A percentile compares a stretch with the other conserved stretches of the same genome.
These are phyloP conservation scores for Oeneis ivallda DNA, from an alignment of 2,888 invertebrate species.

Conservation along the genomic window DNA sequence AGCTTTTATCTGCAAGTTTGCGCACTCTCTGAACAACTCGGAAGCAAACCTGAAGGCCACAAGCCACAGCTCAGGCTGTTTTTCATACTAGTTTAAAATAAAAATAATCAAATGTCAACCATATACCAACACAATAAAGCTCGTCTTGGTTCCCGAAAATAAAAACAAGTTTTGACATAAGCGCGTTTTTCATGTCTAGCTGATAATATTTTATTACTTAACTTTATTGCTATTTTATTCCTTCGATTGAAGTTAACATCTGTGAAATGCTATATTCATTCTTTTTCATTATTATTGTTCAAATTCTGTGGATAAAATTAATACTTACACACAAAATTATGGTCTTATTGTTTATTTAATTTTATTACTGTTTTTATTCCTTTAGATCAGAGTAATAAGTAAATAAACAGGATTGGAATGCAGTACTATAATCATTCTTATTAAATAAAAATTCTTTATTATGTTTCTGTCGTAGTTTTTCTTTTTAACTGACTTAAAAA, in stretches of 20 bases:
- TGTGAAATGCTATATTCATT: not conserved
- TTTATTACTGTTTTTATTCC: no score
- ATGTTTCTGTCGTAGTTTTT: no score
- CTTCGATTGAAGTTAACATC: not conserved
- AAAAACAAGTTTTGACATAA: slow-evolving; percentile 9
- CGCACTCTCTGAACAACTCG: slow-evolving; percentile 29
- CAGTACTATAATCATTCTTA: no score
- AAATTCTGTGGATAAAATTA: not conserved
- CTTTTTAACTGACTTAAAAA: no score
- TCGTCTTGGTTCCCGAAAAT: slow-evolving; percentile 1
- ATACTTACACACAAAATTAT: no score
- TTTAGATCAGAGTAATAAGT: no score
- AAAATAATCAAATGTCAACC: slow-evolving; percentile 24
- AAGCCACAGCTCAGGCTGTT: slow-evolving; percentile 28
- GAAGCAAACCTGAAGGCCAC: slow-evolving; percentile 37
- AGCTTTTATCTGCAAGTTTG: slow-evolving; percentile 18
- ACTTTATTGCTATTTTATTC: slow-evolving; percentile 19
- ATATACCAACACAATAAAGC: not conserved
- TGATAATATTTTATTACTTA: slow-evolving; percentile 26
- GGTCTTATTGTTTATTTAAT: no score
- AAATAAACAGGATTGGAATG: no score
- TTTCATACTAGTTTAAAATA: slow-evolving; percentile 18
- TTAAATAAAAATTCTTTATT: no score
- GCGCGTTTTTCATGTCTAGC: slow-evolving; percentile 12
- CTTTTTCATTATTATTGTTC: not conserved